Conservation (phyloP, 2,113 vertebrate genomes). For the Myiozetetes cayanensis region DNA sequence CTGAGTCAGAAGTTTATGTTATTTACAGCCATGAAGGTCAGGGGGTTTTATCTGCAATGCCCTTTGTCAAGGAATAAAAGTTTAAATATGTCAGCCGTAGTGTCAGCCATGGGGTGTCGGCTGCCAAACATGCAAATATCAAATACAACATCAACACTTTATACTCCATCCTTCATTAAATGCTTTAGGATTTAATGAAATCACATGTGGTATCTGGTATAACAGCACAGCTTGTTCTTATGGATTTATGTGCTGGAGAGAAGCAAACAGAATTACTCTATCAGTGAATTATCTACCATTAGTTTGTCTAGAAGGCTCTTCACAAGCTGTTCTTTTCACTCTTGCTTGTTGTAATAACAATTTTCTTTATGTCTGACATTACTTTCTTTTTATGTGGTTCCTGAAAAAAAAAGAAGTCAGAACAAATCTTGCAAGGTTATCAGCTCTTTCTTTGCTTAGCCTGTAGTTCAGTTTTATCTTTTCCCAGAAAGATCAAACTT, state of each 20-base stretch:
- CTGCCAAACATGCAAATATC: not conserved
- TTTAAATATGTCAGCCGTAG: not conserved
- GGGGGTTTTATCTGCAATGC: not conserved
- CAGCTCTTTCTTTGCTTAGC: slow-evolving; percentile 66
- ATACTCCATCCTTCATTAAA: not conserved
- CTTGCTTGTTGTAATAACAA: slow-evolving; percentile 48
- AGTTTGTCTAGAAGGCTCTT: slow-evolving; percentile 58
- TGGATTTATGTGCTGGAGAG: slow-evolving; percentile 16
- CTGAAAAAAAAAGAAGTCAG: slow-evolving; percentile 28
- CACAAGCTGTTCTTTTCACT: slow-evolving; percentile 61
- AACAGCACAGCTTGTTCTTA: slow-evolving; percentile 60
- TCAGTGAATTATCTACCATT: slow-evolving; percentile 60
- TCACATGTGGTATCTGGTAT: not conserved
- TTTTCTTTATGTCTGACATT: slow-evolving; percentile 27
- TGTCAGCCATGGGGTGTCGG: not conserved
- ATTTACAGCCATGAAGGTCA: not conserved
- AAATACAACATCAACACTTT: not conserved
- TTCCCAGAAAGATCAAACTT: slow-evolving; percentile 72
- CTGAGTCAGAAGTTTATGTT: not conserved
- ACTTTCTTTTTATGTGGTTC: slow-evolving; percentile 64
- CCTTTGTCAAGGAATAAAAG: not conserved
- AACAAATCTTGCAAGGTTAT: slow-evolving; percentile 66
- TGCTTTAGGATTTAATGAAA: not conserved
- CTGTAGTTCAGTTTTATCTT: slow-evolving; percentile 59
- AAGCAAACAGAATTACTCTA: slow-evolving; percentile 52